These are phyloP conservation scores for Lathronympha strigana DNA, from an alignment of 2,888 invertebrate genomes.

Conservation along the genomic window DNA sequence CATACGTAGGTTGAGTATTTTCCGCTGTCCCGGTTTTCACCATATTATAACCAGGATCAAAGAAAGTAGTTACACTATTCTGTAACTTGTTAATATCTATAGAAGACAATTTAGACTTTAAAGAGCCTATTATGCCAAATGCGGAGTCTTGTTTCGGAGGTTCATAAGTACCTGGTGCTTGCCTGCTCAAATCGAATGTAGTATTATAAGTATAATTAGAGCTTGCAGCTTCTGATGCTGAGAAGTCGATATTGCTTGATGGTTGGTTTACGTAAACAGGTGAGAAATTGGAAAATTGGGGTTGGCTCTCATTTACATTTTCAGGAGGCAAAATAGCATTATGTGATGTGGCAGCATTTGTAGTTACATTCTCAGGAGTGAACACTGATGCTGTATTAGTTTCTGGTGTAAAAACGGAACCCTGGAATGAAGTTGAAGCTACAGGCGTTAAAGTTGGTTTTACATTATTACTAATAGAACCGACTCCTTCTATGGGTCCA, in stretches of 20 bases:
- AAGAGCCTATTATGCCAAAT: slow-evolving; percentile 75
- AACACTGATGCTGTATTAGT: slow-evolving; percentile 35
- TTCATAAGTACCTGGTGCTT: slow-evolving; percentile 60
- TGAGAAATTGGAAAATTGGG: slow-evolving; percentile 10
- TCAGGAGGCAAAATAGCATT: slow-evolving; percentile 13
- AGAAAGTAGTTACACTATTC: slow-evolving; percentile 76
- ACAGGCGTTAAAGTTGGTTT: slow-evolving; percentile 65
- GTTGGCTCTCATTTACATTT: background rate
- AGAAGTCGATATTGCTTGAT: slow-evolving; percentile 42
- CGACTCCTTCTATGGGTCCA: slow-evolving; percentile 76
- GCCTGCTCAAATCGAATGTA: slow-evolving; percentile 71
- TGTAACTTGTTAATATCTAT: slow-evolving; percentile 79
- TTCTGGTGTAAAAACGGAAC: slow-evolving; percentile 66
- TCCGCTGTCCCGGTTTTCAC: slow-evolving; percentile 50
- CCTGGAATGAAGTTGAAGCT: slow-evolving; percentile 57
- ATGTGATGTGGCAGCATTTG: slow-evolving; percentile 21
- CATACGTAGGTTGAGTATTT: slow-evolving; percentile 43
- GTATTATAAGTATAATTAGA: slow-evolving; percentile 59
- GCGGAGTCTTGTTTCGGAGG: slow-evolving; percentile 58
- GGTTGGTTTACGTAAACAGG: background rate
- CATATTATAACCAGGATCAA: slow-evolving; percentile 75
- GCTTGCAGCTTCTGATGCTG: slow-evolving; percentile 46
- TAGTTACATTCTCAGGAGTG: slow-evolving; percentile 11
- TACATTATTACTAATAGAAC: slow-evolving; percentile 69
- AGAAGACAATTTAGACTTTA: slow-evolving; percentile 76